phyloP scores from a whole-genome alignment of 2,888 invertebrate species.

The Ophion slaviceki region DNA sequence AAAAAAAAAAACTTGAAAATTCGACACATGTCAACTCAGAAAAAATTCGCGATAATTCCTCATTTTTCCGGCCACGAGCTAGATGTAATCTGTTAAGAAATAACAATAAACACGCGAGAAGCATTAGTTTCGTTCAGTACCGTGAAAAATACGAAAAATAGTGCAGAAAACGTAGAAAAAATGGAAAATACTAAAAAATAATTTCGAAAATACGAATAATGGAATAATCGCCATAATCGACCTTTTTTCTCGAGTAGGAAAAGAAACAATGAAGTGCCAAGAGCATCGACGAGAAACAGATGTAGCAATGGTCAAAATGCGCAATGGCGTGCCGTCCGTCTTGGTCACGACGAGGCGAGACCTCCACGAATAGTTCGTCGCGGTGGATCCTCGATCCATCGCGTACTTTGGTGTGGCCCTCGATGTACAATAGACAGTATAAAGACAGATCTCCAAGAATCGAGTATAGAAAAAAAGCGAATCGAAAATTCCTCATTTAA shows the following conservation, averaged over 20 bases:
- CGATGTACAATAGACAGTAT: slow-evolving; percentile 54
- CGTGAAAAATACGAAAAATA: not conserved
- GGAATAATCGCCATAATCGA: not conserved
- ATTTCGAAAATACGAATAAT: not conserved
- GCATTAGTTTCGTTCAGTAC: not conserved
- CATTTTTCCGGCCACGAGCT: no score
- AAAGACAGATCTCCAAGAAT: not conserved
- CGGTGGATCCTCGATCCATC: slow-evolving; percentile 6
- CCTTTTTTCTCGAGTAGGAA: not conserved
- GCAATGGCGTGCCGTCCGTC: not conserved
- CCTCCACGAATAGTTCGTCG: not conserved
- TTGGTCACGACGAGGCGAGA: not conserved
- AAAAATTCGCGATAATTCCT: no score
- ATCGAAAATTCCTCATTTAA: slow-evolving; percentile 70
- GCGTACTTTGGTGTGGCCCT: slow-evolving; percentile 46
- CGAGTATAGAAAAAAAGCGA: slow-evolving; percentile 28
- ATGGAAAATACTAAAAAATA: not conserved
- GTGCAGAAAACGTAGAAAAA: not conserved
- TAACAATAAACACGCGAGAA: not conserved
- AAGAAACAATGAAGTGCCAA: not conserved
- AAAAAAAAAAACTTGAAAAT: no score
- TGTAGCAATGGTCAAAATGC: not conserved
- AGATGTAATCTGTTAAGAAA: no score
- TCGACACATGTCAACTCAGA: no score
- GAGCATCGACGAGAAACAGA: not conserved